These are phyloP conservation scores for Melipona bicolor DNA, from an alignment of 2,888 invertebrate species.

Conservation along the genomic window DNA sequence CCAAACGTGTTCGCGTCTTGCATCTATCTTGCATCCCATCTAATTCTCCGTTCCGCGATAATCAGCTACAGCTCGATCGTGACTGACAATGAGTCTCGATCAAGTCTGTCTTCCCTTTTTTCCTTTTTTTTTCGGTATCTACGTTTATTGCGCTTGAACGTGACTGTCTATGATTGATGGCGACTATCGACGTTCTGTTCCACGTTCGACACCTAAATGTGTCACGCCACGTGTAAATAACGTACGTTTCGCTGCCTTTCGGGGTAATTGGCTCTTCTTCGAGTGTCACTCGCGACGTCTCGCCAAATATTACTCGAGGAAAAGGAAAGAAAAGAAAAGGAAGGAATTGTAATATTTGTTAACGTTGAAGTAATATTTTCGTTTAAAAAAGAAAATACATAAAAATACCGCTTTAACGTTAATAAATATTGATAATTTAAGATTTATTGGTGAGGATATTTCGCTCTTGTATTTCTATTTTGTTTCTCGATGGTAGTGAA, in stretches of 20 bases:
- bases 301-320: too few relatives aligned
- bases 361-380: too few relatives aligned
- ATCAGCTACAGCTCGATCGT: not conserved
- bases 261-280: not conserved
- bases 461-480: too few relatives aligned
- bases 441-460: too few relatives aligned
- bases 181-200: not conserved
- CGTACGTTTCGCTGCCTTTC: not conserved
- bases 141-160: not conserved
- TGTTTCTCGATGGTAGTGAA: too few relatives aligned
- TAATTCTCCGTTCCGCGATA: not conserved
- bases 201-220: not conserved
- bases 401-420: too few relatives aligned
- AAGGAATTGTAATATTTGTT: too few relatives aligned
- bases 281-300: too few relatives aligned
- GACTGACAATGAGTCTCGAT: not conserved
- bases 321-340: too few relatives aligned
- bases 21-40: not conserved
- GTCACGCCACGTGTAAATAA: not conserved
- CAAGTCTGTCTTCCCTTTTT: not conserved
- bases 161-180: not conserved
- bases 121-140: not conserved
- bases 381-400: too few relatives aligned
- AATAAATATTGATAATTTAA: too few relatives aligned
- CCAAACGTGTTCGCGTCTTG: constrained; percentile 6